These are phyloP conservation scores for Propithecus perrieri DNA, from an alignment of 2,797 vertebrate genomes.

Conservation along the genomic window DNA sequence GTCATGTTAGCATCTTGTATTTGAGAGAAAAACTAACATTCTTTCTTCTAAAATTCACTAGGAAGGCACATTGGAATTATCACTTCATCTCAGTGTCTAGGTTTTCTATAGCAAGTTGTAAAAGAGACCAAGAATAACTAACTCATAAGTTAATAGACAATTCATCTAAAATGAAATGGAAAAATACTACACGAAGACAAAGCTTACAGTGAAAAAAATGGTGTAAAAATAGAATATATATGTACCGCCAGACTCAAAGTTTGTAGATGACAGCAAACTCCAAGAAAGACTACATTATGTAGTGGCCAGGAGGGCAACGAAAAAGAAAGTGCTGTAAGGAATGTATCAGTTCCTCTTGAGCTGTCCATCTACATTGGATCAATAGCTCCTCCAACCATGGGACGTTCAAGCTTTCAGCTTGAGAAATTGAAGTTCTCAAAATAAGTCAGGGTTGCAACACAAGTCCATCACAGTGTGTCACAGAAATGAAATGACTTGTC, in stretches of 20 bases:
- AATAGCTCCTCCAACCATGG: slow-evolving; percentile 95
- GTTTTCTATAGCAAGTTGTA: not conserved
- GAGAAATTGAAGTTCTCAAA: slow-evolving; percentile 91
- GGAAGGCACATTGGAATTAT: not conserved
- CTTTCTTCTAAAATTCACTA: slow-evolving; percentile 25
- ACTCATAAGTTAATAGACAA: slow-evolving; percentile 63
- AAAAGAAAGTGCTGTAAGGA: slow-evolving; percentile 85
- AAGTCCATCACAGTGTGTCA: slow-evolving; percentile 95
- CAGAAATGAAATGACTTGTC: slow-evolving; percentile 98
- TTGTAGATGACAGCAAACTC: slow-evolving; percentile 81
- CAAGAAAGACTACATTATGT: slow-evolving; percentile 82
- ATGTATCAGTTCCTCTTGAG: slow-evolving; percentile 88
- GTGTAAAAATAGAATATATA: slow-evolving; percentile 67
- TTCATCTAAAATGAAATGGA: slow-evolving; percentile 54
- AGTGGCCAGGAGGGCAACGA: slow-evolving; percentile 75
- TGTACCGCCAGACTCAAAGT: slow-evolving; percentile 79
- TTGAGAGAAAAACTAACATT: not conserved
- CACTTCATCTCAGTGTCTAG: not conserved
- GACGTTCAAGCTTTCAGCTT: slow-evolving; percentile 88
- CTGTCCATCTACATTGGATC: slow-evolving; percentile 91
- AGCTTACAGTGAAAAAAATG: slow-evolving; percentile 38
- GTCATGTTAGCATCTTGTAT: not conserved
- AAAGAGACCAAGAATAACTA: slow-evolving; percentile 60
- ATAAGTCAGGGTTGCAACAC: slow-evolving; percentile 91
- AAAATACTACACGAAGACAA: not conserved